A percentile compares a stretch with the other conserved stretches of the same genome.
Evolutionary conservation across 2,797 vertebrate species (phyloP).

Genomic region (Onychomys torridus): DNA sequence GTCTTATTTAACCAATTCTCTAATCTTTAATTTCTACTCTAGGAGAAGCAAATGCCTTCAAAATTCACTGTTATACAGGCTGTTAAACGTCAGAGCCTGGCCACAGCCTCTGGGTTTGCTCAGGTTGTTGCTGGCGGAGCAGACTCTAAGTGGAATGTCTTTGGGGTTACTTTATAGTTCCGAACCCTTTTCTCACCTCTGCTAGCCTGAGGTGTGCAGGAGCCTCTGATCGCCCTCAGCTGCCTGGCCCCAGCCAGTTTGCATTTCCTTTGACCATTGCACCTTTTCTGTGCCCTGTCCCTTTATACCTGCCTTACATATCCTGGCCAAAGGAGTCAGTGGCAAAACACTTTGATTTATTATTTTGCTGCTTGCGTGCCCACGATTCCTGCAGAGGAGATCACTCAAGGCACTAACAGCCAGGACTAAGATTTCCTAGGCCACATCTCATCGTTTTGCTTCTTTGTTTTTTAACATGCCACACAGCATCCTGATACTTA

Average conservation of each 20-base stretch:
- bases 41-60: background rate
- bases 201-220: background rate
- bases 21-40: background rate
- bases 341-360: background rate
- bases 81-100: background rate
- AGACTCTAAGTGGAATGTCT: background rate
- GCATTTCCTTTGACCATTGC: slow-evolving; percentile 20
- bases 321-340: background rate
- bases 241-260: background rate
- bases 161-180: background rate
- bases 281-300: background rate
- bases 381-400: background rate
- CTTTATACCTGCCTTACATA: background rate
- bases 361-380: background rate
- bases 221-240: background rate
- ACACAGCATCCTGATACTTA: background rate
- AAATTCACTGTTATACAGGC: background rate
- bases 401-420: background rate
- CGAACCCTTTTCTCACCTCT: background rate
- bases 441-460: background rate
- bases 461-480: slow-evolving; percentile 25
- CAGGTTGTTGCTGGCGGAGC: background rate
- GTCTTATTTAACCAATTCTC: slow-evolving; percentile 12
- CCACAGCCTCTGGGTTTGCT: background rate
- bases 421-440: background rate